Evolutionary conservation across 1,140 invertebrate species (phyloP), one percentile per base, ranked within the genome.

Genomic region (Hydropsyche tenuis): DNA sequence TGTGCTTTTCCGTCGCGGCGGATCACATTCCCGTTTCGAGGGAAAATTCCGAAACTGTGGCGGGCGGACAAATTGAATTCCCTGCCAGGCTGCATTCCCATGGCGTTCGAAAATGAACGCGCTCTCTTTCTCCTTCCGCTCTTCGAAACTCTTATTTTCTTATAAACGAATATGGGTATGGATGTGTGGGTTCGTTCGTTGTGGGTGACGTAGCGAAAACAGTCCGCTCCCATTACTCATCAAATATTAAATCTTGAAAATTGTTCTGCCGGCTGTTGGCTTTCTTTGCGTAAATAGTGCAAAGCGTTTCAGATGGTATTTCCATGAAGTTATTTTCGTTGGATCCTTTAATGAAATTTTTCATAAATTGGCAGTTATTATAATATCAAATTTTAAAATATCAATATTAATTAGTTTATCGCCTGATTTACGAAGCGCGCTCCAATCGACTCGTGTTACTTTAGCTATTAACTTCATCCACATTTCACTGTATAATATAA

Each of bases 31-130:
- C 30, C 73, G 72, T 75, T 73, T 18, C 9, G 60, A 45, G 68
- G 56, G 73, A 62, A n/a, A 77, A 75, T 77, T 73, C 73, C 68
- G 62, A 75, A 75, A 73, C 45, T 73, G 73, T 73, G 70, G 53
- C 71, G 70, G 30, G 69, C 72, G 66, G 63, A 71, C 64, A 77
- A 77, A 77, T 77, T 77, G 73, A 75, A 77, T 77, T 77, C 73
- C 56, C 71, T 53, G 73, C 76, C 76, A 73, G 11, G 71, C 45
- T 77, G 73, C 73, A 77, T 73, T 77, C 76, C 76, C 76, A 65
- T 62, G 73, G 69, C 60, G 71, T 65, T 48, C 23, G 72, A 56
- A 63, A 73, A 70, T 30, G 75, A 56, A 73, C 45, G 69, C 45
- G 69, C 22, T 73, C 70, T 68, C 22, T 37, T 9, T 37, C 30